Evolutionary conservation across 2,797 vertebrate genomes (phyloP).

Genomic region (Typhlichthys subterraneus): DNA sequence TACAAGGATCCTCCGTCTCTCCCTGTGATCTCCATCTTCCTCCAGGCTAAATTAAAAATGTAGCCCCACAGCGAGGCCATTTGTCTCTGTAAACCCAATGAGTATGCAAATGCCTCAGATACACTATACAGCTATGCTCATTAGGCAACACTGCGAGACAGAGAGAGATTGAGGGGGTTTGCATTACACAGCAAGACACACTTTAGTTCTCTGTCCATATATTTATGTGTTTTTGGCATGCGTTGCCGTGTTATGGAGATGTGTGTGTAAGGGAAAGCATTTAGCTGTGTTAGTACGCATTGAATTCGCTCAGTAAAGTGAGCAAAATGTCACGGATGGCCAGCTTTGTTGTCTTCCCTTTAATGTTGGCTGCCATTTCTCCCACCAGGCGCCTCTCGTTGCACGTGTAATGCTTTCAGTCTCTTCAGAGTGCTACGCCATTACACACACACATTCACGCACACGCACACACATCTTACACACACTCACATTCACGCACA

Average conservation of each 20-base stretch:
- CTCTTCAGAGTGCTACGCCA: not conserved
- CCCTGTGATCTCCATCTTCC: not conserved
- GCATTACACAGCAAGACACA: no score
- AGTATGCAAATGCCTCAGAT: slow-evolving; percentile 10
- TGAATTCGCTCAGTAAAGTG: not conserved
- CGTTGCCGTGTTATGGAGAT: not conserved
- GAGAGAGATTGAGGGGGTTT: not conserved
- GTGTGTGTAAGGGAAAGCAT: not conserved
- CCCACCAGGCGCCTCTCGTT: no score
- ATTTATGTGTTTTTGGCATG: not conserved
- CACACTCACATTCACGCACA: no score
- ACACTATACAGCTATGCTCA: not conserved
- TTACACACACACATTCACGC: no score
- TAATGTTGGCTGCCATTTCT: not conserved
- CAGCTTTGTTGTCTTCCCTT: not conserved
- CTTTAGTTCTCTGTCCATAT: not conserved
- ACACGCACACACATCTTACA: no score
- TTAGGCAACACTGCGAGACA: not conserved
- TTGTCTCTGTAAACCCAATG: slow-evolving; percentile 19
- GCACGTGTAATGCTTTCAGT: not conserved
- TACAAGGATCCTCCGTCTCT: slow-evolving; percentile 17
- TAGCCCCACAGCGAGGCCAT: slow-evolving; percentile 8
- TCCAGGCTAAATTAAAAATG: slow-evolving; percentile 21
- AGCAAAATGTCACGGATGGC: not conserved
- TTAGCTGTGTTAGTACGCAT: no score